phyloP scores from a whole-genome alignment of 2,888 invertebrate genomes.

The Escarpia spicata region DNA sequence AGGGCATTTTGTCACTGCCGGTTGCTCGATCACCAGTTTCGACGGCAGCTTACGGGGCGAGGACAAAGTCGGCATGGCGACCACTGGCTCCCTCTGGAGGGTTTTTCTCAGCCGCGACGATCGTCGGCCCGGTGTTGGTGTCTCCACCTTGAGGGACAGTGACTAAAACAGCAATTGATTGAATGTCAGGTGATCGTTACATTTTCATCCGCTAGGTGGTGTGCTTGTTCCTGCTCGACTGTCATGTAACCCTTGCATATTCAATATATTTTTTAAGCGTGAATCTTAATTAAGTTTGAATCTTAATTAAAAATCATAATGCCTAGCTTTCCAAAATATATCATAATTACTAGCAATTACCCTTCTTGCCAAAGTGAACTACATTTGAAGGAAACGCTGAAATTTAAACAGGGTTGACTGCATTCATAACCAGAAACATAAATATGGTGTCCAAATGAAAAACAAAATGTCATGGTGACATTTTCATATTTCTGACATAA shows the following conservation, averaged over 20 bases:
- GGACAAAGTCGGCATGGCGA: not conserved
- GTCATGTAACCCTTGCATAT: not conserved
- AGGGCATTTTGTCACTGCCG: not conserved
- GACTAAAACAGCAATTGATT: not conserved
- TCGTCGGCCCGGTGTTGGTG: conserved; percentile 24
- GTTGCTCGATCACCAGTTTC: not conserved
- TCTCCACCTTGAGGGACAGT: conserved; percentile 18
- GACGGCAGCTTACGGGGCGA: not conserved
- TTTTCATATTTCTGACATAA: too few relatives aligned
- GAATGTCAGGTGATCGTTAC: not conserved
- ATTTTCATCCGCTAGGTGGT: not conserved
- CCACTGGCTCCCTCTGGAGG: not conserved
- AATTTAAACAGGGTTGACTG: too few relatives aligned
- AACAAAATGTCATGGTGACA: too few relatives aligned
- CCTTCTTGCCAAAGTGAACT: too few relatives aligned
- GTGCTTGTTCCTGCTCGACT: not conserved
- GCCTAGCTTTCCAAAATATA: too few relatives aligned
- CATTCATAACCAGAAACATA: too few relatives aligned
- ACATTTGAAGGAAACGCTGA: too few relatives aligned
- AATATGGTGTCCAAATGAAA: too few relatives aligned
- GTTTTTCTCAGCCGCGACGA: conserved; percentile 25
- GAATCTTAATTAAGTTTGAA: too few relatives aligned
- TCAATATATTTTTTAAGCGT: not conserved
- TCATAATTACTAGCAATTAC: too few relatives aligned
- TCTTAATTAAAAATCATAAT: too few relatives aligned